Percentiles rank a stretch among this genome's conserved stretches.
Evolutionary conservation across 2,888 invertebrate species (phyloP).

Genomic region (Hipparchia sbordonii): DNA sequence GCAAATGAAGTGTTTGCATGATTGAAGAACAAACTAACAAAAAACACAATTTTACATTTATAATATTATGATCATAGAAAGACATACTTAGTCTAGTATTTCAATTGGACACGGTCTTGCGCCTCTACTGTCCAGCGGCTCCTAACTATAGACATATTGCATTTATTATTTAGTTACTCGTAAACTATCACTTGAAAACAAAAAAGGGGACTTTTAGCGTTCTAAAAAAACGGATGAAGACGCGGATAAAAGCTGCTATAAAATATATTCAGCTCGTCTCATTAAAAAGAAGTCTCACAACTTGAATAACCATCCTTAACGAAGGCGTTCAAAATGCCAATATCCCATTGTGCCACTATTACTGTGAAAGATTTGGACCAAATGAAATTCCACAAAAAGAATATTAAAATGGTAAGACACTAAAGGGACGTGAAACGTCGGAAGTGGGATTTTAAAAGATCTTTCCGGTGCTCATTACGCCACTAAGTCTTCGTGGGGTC

Average conservation of each 20-base stretch:
- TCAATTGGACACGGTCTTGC: background rate
- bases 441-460: slow-evolving; percentile 52
- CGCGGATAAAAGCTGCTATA: no score
- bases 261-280: background rate
- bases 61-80: background rate
- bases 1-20: no score
- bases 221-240: background rate
- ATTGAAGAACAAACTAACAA: no score
- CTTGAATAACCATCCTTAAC: background rate
- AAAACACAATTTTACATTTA: no score
- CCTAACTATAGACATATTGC: background rate
- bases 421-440: slow-evolving; percentile 49
- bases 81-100: background rate
- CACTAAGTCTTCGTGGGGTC: slow-evolving; percentile 54
- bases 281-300: background rate
- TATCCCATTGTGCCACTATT: slow-evolving; percentile 13
- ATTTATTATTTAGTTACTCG: no score
- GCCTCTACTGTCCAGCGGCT: background rate
- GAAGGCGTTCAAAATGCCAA: background rate
- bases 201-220: no score
- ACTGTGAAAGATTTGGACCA: slow-evolving; percentile 37
- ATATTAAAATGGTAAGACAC: slow-evolving; percentile 48
- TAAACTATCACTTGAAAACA: no score
- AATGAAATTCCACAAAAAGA: slow-evolving; percentile 43
- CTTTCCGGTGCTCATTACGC: slow-evolving; percentile 60